Conservation (phyloP, 2,888 invertebrate genomes). For the Polietes domitor region DNA sequence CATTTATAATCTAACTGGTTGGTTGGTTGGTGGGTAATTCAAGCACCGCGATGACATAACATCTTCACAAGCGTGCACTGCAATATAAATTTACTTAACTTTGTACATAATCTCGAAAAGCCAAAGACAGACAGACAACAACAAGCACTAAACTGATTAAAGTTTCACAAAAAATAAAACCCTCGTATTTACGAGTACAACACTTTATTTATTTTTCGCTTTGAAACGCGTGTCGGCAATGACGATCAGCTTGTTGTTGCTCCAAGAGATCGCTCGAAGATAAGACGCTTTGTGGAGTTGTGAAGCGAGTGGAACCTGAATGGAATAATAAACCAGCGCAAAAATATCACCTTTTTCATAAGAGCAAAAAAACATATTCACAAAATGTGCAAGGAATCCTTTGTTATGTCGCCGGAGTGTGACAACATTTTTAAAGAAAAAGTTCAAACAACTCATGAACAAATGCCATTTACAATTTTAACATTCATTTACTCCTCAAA, state of each 20-base stretch:
- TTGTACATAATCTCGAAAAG: slow-evolving; percentile 7
- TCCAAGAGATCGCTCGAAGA: slow-evolving; percentile 5
- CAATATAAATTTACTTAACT: slow-evolving; percentile 49
- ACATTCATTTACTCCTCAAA: too few relatives aligned
- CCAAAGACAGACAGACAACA: background rate
- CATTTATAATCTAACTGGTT: slow-evolving; percentile 20
- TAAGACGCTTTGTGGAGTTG: background rate
- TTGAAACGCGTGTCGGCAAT: slow-evolving; percentile 51
- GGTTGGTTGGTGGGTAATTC: background rate
- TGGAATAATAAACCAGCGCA: slow-evolving; percentile 15
- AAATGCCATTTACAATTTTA: too few relatives aligned
- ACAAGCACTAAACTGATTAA: slow-evolving; percentile 33
- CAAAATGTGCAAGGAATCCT: background rate
- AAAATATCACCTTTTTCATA: background rate
- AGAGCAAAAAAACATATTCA: too few relatives aligned
- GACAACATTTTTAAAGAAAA: background rate
- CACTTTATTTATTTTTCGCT: slow-evolving; percentile 20
- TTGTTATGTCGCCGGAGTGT: background rate
- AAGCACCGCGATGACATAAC: slow-evolving; percentile 50
- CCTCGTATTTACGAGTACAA: background rate
- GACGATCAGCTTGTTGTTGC: background rate
- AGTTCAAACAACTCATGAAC: background rate
- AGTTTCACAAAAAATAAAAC: slow-evolving; percentile 25
- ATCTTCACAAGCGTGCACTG: slow-evolving; percentile 46
- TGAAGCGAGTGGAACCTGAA: background rate